Percentiles rank a stretch among this genome's conserved stretches.
phyloP scores from a whole-genome alignment of 2,888 invertebrate species.

The Lasioglossum morio region DNA sequence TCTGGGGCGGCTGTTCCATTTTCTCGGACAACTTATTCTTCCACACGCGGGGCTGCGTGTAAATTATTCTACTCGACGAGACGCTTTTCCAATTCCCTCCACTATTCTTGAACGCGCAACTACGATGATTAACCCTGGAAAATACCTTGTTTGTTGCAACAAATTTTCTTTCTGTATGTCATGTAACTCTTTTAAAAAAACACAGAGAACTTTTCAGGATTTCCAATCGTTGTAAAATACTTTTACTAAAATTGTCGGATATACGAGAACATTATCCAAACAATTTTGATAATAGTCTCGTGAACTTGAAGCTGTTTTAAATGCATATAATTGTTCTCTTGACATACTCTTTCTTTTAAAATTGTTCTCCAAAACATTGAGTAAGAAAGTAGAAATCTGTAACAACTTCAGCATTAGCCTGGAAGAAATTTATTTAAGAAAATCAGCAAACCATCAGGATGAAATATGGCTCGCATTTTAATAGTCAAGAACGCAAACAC shows the following conservation, averaged over 20 bases:
- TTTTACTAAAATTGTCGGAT: not conserved
- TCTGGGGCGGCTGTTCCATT: not conserved
- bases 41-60: not conserved
- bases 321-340: not conserved
- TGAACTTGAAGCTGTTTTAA: not conserved
- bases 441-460: not conserved
- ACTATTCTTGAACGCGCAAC: not conserved
- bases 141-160: not conserved
- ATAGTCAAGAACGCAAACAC: not conserved
- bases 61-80: constrained; percentile 2
- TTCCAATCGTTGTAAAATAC: not conserved
- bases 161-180: not conserved
- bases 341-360: too few relatives aligned
- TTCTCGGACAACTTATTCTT: not conserved
- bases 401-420: not conserved
- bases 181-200: not conserved
- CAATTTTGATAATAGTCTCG: not conserved
- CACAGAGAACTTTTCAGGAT: too few relatives aligned
- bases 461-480: not conserved
- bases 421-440: not conserved
- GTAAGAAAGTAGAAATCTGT: not conserved
- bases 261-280: not conserved
- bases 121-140: not conserved
- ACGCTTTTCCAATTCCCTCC: not conserved
- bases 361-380: not conserved